phyloP scores from a whole-genome alignment of 2,888 invertebrate species.

The Drosophila neonasuta region DNA sequence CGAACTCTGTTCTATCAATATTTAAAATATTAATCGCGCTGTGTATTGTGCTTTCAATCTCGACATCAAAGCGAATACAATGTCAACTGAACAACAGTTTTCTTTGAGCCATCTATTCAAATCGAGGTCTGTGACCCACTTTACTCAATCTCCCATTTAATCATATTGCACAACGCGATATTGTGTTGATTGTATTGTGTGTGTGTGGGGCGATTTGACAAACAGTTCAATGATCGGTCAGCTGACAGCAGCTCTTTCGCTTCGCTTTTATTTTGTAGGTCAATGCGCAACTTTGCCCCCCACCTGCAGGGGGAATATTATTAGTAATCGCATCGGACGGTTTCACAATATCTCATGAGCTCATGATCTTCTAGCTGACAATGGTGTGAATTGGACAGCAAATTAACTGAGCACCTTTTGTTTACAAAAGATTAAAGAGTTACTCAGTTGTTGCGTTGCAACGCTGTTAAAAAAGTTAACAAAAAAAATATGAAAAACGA shows the following conservation, averaged over 20 bases:
- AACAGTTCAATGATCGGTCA: constrained; percentile 42
- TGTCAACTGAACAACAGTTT: constrained; percentile 20
- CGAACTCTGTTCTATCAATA: not conserved
- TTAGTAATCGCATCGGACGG: constrained; percentile 10
- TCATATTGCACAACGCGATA: constrained; percentile 47
- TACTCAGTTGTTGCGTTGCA: not conserved
- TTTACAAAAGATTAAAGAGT: constrained; percentile 44
- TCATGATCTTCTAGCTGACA: constrained; percentile 54
- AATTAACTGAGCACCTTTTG: constrained; percentile 64
- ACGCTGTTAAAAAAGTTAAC: constrained; percentile 41
- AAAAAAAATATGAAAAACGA: not conserved
- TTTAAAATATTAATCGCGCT: not conserved
- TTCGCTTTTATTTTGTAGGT: constrained; percentile 38
- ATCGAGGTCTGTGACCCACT: constrained; percentile 38
- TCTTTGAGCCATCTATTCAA: constrained; percentile 9
- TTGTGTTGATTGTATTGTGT: not conserved
- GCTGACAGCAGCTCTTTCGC: constrained; percentile 28
- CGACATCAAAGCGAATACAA: not conserved
- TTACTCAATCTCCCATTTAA: constrained; percentile 28
- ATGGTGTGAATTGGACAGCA: constrained; percentile 65
- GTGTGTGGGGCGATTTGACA: constrained; percentile 23
- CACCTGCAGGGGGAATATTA: constrained; percentile 7
- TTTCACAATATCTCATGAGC: constrained; percentile 30
- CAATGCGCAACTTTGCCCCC: constrained; percentile 30
- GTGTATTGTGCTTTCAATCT: too few species aligned